These are phyloP conservation scores for Halictus quadricinctus DNA, from an alignment of 2,888 invertebrate genomes.

Conservation along the genomic window DNA sequence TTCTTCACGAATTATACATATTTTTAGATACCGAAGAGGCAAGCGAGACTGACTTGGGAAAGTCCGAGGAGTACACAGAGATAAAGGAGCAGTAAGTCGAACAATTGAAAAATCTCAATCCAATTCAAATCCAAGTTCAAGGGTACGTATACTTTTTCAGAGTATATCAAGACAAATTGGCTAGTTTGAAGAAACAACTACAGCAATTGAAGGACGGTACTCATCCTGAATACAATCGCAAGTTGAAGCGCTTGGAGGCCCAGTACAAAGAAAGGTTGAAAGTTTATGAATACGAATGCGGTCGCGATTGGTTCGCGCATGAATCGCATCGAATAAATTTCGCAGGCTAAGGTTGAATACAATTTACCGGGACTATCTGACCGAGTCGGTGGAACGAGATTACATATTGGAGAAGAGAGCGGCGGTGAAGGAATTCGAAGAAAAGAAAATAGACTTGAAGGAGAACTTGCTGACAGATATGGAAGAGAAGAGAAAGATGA, in stretches of 20 bases:
- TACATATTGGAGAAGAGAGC: conserved; percentile 94
- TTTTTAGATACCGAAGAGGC: conserved; percentile 95
- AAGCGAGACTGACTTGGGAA: conserved; percentile 96
- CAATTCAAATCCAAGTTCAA: too few species aligned
- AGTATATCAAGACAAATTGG: conserved; percentile 95
- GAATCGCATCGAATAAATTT: not conserved
- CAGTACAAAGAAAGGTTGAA: conserved; percentile 89
- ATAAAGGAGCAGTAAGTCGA: conserved; percentile 92
- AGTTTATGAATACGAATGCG: not conserved
- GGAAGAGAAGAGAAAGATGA: conserved; percentile 94
- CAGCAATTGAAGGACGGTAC: conserved; percentile 93
- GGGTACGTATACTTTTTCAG: conserved; percentile 82
- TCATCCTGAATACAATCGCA: conserved; percentile 93
- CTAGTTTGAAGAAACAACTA: conserved; percentile 93
- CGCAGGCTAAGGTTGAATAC: conserved; percentile 87
- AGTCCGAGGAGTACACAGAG: conserved; percentile 91
- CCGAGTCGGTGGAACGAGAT: conserved; percentile 94
- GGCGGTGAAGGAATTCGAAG: conserved; percentile 96
- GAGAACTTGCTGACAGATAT: conserved; percentile 95
- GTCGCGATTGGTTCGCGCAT: not conserved
- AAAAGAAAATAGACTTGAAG: conserved; percentile 95
- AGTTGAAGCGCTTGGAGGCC: conserved; percentile 91
- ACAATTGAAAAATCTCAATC: not conserved
- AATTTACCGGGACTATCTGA: conserved; percentile 90
- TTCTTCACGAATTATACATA: conserved; percentile 54